These are phyloP conservation scores for Alethe castanea DNA, from an alignment of 2,113 vertebrate genomes.

Conservation along the genomic window DNA sequence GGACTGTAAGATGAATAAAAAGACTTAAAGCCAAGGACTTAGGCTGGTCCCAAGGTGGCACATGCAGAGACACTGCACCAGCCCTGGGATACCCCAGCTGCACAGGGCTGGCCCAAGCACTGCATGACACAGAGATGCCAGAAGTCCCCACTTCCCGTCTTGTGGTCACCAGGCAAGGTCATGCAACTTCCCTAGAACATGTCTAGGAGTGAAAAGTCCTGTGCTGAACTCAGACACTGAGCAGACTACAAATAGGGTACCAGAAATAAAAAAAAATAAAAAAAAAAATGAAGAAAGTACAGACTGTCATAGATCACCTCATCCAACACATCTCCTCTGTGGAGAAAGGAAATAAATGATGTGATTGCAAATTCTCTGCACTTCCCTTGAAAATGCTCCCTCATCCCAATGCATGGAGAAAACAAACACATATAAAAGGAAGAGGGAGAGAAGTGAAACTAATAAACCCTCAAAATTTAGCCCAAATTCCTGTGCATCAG, in stretches of 20 bases:
- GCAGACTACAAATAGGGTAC: not conserved
- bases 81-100: accelerated
- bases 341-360: not conserved
- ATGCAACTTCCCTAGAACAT: not conserved
- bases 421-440: not conserved
- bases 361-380: not conserved
- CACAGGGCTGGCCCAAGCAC: not conserved
- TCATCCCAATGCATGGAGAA: accelerated
- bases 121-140: not conserved
- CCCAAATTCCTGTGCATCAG: accelerated
- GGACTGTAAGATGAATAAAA: not conserved
- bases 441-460: not conserved
- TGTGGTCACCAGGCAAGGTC: not conserved
- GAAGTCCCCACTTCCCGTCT: not conserved
- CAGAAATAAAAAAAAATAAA: not conserved
- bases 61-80: not conserved
- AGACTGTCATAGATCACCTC: not conserved
- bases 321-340: not conserved
- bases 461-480: not conserved
- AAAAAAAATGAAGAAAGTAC: not conserved
- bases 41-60: not conserved
- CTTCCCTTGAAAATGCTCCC: not conserved
- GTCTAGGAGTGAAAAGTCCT: not conserved
- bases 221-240: not conserved
- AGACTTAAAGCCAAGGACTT: not conserved